Evolutionary conservation across 1,140 invertebrate genomes (phyloP).

Genomic region (Acyrthosiphon pisum): DNA sequence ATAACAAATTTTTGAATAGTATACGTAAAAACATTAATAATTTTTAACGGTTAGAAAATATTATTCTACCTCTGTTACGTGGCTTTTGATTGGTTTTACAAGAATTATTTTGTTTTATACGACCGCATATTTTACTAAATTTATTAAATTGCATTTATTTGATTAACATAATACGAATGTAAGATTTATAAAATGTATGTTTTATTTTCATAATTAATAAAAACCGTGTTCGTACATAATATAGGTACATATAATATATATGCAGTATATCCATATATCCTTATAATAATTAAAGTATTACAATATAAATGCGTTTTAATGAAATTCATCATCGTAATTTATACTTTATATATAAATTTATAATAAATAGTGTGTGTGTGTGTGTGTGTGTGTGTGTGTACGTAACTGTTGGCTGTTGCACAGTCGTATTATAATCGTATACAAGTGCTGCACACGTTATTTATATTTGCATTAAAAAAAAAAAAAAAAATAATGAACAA

Average conservation of each 20-base stretch:
- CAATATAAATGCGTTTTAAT: background rate
- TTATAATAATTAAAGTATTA: background rate
- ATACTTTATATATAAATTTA: background rate
- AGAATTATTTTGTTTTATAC: background rate
- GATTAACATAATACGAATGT: background rate
- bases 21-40: background rate
- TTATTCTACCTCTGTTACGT: background rate
- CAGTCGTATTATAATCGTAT: background rate
- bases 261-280: background rate
- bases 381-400: background rate
- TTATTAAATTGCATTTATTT: background rate
- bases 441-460: background rate
- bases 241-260: too few species aligned
- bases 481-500: background rate
- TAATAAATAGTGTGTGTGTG: background rate
- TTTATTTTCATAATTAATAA: conserved; percentile 15
- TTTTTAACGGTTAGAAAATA: background rate
- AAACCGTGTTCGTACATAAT: background rate
- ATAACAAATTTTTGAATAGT: background rate
- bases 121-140: background rate
- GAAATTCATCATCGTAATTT: background rate
- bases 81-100: conserved; percentile 16
- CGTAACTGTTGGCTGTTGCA: background rate
- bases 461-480: background rate
- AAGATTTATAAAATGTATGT: background rate